Base-by-base conservation (phyloP, 2,888 invertebrate species). In the Dynastes grantii region DNA sequence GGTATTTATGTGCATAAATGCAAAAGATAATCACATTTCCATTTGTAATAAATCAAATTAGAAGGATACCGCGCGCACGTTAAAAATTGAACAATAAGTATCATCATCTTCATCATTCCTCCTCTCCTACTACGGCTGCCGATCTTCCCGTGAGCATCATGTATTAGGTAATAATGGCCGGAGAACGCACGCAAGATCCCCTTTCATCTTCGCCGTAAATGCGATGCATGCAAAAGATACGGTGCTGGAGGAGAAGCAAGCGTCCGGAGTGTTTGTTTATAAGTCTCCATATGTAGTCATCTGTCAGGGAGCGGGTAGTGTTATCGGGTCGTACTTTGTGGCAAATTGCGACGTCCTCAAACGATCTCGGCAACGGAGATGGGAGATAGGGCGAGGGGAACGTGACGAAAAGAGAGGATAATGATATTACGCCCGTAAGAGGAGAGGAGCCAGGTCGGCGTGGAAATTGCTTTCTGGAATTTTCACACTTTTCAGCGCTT, bases 231-330 rank as follows among this genome's bases (percentile, higher is more conserved):
- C 86, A 88, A 87, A 88, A 88, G 88, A 88, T 88, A 88, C 87
- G 88, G 87, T 88, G 88, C 87, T 3, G 70, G 70, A 63, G 9
- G n/a, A 65, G 87, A 45, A 45, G 11, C 45, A 11, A 45, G 45
- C 45, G 45, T 45, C 45, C 45, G 84, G 85, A 86, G 81, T 88
- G 87, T 88, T 88, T 89, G 88, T 88, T 88, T 88, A 88, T 87
- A 87, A 87, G 81, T 85, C 86, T 84, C 87, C 88, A 88, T 88
- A 85, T 88, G 88, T 88, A 88, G 85, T 87, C 88, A 88, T 88
- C 88, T 88, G 88, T 88, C 88, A 88, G 85, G 84, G 83, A 58
- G 8, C 58, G 73, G 83, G 85, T 84, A 83, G 84, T 85, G 88
- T 88, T 88, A 88, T 88, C 88, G 86, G 55, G 86, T 85, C 86